phyloP scores from a whole-genome alignment of 2,797 vertebrate genomes.

The Sandelia bainsii region DNA sequence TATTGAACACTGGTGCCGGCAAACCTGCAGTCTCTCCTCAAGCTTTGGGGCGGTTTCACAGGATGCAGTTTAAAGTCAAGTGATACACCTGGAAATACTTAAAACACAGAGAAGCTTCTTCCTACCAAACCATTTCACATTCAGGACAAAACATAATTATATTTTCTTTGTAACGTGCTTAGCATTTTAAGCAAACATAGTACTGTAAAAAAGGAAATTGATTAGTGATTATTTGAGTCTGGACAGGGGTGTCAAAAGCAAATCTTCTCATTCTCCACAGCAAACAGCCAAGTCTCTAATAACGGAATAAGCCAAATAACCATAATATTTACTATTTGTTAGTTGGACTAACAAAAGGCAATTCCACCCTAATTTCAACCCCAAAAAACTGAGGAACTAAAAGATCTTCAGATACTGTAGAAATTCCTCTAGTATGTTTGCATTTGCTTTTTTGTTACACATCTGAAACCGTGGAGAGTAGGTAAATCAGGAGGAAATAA shows the following conservation, averaged over 20 bases:
- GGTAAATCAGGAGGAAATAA: not conserved
- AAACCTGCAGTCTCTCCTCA: constrained; percentile 79
- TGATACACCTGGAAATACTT: not conserved
- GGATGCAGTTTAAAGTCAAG: constrained; percentile 47
- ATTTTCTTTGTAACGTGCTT: not conserved
- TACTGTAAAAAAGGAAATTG: constrained; percentile 18
- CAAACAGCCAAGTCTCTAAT: not conserved
- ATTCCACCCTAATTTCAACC: not conserved
- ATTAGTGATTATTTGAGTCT: not conserved
- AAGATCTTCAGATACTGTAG: not conserved
- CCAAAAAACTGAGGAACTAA: not conserved
- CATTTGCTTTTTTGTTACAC: not conserved
- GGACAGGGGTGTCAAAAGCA: not conserved
- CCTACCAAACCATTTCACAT: constrained; percentile 24
- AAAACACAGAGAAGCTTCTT: constrained; percentile 27
- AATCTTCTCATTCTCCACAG: not conserved
- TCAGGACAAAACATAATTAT: constrained; percentile 22
- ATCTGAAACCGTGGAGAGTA: not conserved
- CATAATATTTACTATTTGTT: not conserved
- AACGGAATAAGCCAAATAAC: not conserved
- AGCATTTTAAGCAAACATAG: not conserved
- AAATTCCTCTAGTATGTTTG: not conserved
- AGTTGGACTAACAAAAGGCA: not conserved
- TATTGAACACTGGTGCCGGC: constrained; percentile 78
- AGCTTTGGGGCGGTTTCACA: constrained; percentile 71